Percentiles rank a stretch among this genome's conserved stretches.
Evolutionary conservation across 2,113 vertebrate species (phyloP).

Genomic region (Arothron firmamentum): DNA sequence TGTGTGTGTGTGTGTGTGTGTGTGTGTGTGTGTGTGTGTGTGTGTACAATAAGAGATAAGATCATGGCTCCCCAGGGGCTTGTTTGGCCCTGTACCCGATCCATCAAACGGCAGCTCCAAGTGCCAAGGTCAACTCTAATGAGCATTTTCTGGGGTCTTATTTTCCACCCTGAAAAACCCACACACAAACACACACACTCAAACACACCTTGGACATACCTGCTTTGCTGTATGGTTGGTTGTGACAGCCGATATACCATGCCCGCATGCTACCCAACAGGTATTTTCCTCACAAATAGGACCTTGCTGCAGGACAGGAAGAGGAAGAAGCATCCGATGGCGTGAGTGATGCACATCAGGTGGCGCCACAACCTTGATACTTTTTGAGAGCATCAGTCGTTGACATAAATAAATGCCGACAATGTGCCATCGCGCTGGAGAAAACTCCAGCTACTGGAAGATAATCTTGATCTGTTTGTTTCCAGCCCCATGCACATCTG

Average conservation of each 20-base stretch:
- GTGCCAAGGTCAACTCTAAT: slow-evolving; percentile 98
- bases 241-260: slow-evolving; percentile 48
- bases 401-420: slow-evolving; percentile 9
- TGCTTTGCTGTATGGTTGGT: slow-evolving; percentile 47
- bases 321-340: slow-evolving; percentile 5
- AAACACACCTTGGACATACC: slow-evolving; percentile 54
- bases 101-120: slow-evolving; percentile 86
- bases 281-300: slow-evolving; percentile 37
- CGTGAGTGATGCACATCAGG: slow-evolving; percentile 34
- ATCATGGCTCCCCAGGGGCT: slow-evolving; percentile 83
- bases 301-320: slow-evolving; percentile 22
- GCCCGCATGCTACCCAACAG: slow-evolving; percentile 44
- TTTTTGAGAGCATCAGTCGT: too few species aligned
- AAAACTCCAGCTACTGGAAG: too few species aligned
- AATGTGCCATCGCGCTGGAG: neutral
- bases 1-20: slow-evolving; percentile 23
- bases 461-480: too few species aligned
- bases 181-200: slow-evolving; percentile 27
- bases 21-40: slow-evolving; percentile 50
- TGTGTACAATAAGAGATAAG: slow-evolving; percentile 93
- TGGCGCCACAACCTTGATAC: neutral
- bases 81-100: slow-evolving; percentile 86
- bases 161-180: slow-evolving; percentile 66
- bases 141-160: slow-evolving; percentile 85
- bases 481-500: too few species aligned